phyloP scores from a whole-genome alignment of 2,113 vertebrate species.

The Ancistrus triradiatus region DNA sequence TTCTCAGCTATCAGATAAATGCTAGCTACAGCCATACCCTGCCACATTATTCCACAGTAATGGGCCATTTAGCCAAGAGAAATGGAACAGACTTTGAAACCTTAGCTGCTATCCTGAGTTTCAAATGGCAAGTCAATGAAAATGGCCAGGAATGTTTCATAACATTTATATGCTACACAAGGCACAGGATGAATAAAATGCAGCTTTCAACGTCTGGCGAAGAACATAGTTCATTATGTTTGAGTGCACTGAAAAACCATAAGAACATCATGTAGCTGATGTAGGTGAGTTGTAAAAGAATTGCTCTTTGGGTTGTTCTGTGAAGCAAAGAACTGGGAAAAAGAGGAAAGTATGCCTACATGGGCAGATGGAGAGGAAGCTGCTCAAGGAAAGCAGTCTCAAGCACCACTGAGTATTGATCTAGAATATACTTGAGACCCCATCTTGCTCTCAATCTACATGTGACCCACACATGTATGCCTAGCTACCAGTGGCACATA shows the following conservation, averaged over 20 bases:
- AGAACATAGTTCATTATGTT: conserved; percentile 1
- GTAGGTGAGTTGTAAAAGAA: conserved; percentile 5
- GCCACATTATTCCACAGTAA: too few relatives aligned
- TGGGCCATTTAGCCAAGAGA: background rate
- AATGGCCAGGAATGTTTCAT: background rate
- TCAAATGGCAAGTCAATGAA: background rate
- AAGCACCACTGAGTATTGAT: background rate
- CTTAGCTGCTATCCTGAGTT: background rate
- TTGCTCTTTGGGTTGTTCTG: conserved; percentile 9
- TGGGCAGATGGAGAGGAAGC: conserved; percentile 9
- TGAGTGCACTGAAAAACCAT: background rate
- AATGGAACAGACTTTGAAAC: background rate
- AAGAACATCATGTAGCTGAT: background rate
- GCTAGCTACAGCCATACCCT: too few relatives aligned
- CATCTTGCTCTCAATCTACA: background rate
- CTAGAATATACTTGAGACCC: conserved; percentile 1
- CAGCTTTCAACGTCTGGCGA: background rate
- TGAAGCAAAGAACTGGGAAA: background rate
- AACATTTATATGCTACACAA: background rate
- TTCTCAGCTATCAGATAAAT: too few relatives aligned
- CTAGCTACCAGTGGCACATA: too few relatives aligned
- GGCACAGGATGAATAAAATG: background rate
- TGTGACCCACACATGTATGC: background rate
- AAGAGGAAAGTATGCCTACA: background rate
- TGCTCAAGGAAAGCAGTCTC: background rate